Percentiles rank a stretch among this genome's conserved stretches.
phyloP scores from a whole-genome alignment of 2,888 invertebrate species.

The Geotrupes spiniger region DNA sequence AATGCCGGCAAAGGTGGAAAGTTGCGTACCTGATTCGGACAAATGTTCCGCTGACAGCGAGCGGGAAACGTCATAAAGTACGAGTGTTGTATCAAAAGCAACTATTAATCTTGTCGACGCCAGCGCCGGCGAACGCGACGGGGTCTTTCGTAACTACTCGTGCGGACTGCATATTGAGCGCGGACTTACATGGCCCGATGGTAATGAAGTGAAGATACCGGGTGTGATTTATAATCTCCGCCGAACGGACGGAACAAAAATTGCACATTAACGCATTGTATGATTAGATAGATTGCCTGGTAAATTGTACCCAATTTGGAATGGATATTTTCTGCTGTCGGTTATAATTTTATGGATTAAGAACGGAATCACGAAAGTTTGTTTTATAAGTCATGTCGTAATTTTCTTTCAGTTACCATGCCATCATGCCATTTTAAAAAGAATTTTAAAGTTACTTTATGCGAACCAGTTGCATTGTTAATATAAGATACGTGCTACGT shows the following conservation, averaged over 20 bases:
- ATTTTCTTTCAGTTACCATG: too few species aligned
- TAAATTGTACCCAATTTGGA: too few species aligned
- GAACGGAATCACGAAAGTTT: too few species aligned
- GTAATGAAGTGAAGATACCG: conserved; percentile 11
- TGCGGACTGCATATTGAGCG: conserved; percentile 29
- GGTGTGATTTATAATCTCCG: not conserved
- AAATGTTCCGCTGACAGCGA: conserved; percentile 16
- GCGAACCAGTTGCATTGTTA: too few species aligned
- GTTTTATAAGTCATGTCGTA: too few species aligned
- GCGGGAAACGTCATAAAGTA: conserved; percentile 19
- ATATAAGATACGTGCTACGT: too few species aligned
- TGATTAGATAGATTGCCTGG: too few species aligned
- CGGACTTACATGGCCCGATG: conserved; percentile 13
- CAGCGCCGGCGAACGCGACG: conserved; percentile 12
- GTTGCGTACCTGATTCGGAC: conserved; percentile 13
- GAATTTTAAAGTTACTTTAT: too few species aligned
- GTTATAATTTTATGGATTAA: too few species aligned
- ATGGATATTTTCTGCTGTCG: too few species aligned
- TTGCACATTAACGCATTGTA: too few species aligned
- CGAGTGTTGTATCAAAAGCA: conserved; percentile 16
- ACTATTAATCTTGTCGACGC: conserved; percentile 25
- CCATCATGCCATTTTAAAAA: too few species aligned
- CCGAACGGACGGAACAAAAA: conserved; percentile 3
- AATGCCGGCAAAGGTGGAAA: conserved; percentile 3
- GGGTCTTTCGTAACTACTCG: conserved; percentile 20